These are phyloP conservation scores for Vultur gryphus DNA, from an alignment of 2,797 vertebrate species.

Conservation along the genomic window DNA sequence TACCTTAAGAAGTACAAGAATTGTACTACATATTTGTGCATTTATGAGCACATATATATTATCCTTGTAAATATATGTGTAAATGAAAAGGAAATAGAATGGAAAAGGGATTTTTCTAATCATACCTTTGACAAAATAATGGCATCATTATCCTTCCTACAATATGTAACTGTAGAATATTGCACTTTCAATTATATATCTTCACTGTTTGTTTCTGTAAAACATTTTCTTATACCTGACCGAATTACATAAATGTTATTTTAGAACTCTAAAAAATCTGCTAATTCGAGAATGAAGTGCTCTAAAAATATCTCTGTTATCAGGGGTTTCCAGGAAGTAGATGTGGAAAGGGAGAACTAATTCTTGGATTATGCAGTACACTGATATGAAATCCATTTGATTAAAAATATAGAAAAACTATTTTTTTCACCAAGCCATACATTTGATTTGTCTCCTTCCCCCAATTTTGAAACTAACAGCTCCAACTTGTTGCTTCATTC, in stretches of 20 bases:
- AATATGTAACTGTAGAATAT: not conserved
- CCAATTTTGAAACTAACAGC: not conserved
- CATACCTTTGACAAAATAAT: constrained; percentile 24
- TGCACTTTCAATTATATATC: not conserved
- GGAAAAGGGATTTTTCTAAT: not conserved
- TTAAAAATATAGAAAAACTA: not conserved
- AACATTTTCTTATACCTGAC: not conserved
- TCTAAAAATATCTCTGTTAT: constrained; percentile 51
- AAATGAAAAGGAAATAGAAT: constrained; percentile 17
- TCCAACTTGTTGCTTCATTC: not conserved
- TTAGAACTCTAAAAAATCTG: constrained; percentile 1
- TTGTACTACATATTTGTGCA: not conserved
- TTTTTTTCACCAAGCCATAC: not conserved
- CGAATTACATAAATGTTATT: not conserved
- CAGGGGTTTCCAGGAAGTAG: constrained; percentile 40
- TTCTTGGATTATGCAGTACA: constrained; percentile 19
- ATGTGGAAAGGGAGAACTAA: constrained; percentile 37
- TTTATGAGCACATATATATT: not conserved
- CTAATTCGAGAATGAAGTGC: not conserved
- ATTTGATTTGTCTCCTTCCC: not conserved
- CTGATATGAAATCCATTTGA: not conserved
- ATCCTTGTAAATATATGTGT: not conserved
- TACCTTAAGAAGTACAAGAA: constrained; percentile 3
- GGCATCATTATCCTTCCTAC: not conserved
- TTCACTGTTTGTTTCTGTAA: constrained; percentile 3